A percentile compares a stretch with the other conserved stretches of the same genome.
phyloP scores from a whole-genome alignment of 2,888 invertebrate genomes.

The Caenorhabditis sinica region DNA sequence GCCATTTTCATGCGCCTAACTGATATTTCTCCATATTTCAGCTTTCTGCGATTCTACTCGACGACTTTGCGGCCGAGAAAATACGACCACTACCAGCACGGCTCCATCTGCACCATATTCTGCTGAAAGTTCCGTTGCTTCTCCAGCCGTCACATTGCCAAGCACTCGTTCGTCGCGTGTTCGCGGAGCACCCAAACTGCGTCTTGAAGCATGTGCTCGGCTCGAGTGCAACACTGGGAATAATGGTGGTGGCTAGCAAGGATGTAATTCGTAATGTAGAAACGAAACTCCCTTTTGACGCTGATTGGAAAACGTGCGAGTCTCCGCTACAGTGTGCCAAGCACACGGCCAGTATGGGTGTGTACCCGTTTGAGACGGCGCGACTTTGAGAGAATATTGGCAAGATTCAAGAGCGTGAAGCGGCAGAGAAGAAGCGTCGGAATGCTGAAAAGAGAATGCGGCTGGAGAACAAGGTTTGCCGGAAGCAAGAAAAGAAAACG shows the following conservation, averaged over 20 bases:
- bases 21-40: not conserved
- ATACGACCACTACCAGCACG: not conserved
- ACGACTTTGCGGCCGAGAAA: not conserved
- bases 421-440: no score
- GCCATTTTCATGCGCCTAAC: no score
- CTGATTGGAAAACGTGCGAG: constrained; percentile 37
- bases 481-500: no score
- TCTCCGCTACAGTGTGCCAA: constrained; percentile 42
- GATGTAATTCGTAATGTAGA: constrained; percentile 46
- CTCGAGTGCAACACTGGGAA: constrained; percentile 36
- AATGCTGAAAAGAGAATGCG: no score
- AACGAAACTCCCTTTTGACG: constrained; percentile 63
- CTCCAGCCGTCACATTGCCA: not conserved
- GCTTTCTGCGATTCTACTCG: constrained; percentile 40
- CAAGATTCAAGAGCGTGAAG: no score
- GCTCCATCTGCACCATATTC: not conserved
- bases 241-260: constrained; percentile 61
- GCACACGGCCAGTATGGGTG: not conserved
- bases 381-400: no score
- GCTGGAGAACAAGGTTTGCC: no score
- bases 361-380: constrained; percentile 47
- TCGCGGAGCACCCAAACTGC: constrained; percentile 58
- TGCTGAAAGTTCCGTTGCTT: no score
- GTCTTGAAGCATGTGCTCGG: constrained; percentile 66
- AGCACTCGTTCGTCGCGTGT: constrained; percentile 18